Base-by-base conservation (phyloP, 2,113 vertebrate genomes). In the Andinoacara biseriatus region DNA sequence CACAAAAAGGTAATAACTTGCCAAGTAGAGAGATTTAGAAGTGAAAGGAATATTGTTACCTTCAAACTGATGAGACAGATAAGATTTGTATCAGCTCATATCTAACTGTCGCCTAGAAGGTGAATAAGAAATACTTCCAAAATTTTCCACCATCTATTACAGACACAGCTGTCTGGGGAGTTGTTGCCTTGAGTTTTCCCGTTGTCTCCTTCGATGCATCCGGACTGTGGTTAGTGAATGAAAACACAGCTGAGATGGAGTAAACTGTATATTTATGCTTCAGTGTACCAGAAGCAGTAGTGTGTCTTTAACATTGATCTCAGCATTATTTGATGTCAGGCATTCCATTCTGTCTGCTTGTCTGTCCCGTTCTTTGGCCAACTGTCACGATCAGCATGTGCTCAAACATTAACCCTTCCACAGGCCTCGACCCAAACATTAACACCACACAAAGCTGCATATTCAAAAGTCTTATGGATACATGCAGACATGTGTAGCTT, bases 341-440 rank as follows among this genome's bases (percentile, higher is more conserved):
- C 52, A 9, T 54, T 54, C 9, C 20, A 56, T 22, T 20, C 54
- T 57, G 20, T 22, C 10, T 22, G n/a, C 1, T n/a, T 4, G 10
- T 22, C n/a, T 17, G 52, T 54, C 18, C 18, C 52, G 20, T 58
- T 58, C 22, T 24, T 13, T 15, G 11, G 13, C 65, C 43, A 52
- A 7, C 43, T 56, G 4, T 79, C 76, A 54, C 62, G n/a, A 29
- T 62, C 82, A 26, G 11, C 29, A 74, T 29, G 33, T 74, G 69
- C 72, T 57, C 18, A 52, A 31, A 33, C 67, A 33, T 72, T 31
- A 72, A 72, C 46, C 67, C 26, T 54, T 33, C 52, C 65, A 8
- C 65, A 29, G 43, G 40, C 40, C 43, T 46, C 8, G 15, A 72
- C 49, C 67, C 46, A 31, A 72, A 52, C 17, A 72, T 69, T 49